These are phyloP conservation scores for Agelaius tricolor DNA, from an alignment of 2,113 vertebrate species.

Conservation along the genomic window DNA sequence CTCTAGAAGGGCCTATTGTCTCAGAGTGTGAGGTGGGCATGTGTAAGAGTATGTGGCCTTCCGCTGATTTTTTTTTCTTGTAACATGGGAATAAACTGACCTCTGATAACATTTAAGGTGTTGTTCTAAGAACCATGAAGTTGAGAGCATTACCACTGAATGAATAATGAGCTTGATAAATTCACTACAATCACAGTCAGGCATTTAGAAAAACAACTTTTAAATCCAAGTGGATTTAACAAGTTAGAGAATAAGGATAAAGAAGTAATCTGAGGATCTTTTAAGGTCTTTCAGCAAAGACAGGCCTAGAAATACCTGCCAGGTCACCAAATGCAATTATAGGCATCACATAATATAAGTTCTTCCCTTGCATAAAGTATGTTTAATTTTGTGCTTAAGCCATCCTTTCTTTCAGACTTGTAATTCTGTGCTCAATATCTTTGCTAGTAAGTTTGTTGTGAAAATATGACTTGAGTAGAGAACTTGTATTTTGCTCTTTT, in stretches of 20 bases:
- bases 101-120: not conserved
- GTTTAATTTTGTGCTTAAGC: not conserved
- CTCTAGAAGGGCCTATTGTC: not conserved
- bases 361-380: not conserved
- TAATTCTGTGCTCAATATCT: not conserved
- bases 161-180: not conserved
- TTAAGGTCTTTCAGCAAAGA: not conserved
- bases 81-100: slow-evolving; percentile 16
- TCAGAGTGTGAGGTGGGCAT: not conserved
- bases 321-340: not conserved
- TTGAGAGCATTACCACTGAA: not conserved
- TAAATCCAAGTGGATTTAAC: not conserved
- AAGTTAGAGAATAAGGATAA: not conserved
- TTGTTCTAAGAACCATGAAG: not conserved
- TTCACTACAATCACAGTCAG: not conserved
- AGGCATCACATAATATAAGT: not conserved
- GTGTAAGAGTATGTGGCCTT: not conserved
- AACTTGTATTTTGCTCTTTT: not conserved
- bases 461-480: not conserved
- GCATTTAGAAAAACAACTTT: not conserved
- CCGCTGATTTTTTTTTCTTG: not conserved
- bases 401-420: not conserved
- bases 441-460: not conserved
- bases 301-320: not conserved
- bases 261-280: not conserved